Conservation (phyloP, 1,140 invertebrate species). For the Bombus sibiricus region DNA sequence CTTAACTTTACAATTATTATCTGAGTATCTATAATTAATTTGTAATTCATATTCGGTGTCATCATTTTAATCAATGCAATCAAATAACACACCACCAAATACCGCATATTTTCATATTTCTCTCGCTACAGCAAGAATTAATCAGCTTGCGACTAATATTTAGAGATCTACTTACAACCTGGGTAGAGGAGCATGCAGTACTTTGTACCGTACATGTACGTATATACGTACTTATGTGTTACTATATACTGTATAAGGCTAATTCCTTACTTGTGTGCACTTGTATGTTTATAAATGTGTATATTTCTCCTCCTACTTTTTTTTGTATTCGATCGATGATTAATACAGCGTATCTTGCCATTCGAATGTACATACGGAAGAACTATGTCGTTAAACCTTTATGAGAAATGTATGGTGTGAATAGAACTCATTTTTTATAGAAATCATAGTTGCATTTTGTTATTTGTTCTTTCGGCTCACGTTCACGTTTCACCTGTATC, state of each 20-base stretch:
- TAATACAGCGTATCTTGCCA: conserved; percentile 62
- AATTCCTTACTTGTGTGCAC: conserved; percentile 31
- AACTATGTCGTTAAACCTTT: conserved; percentile 50
- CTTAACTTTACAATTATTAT: neutral
- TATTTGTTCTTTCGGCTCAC: conserved; percentile 70
- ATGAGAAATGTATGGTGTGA: conserved; percentile 70
- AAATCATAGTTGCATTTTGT: conserved; percentile 77
- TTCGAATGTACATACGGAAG: conserved; percentile 49
- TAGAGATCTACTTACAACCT: conserved; percentile 78
- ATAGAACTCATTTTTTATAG: conserved; percentile 77
- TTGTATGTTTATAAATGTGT: conserved; percentile 61
- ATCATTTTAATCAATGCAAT: neutral
- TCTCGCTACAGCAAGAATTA: conserved; percentile 61
- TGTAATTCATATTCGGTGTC: neutral
- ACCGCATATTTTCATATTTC: conserved; percentile 23
- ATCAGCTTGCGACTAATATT: conserved; percentile 76
- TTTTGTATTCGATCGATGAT: conserved; percentile 42
- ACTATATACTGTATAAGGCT: conserved; percentile 44
- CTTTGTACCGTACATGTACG: conserved; percentile 62
- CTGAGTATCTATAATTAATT: neutral
- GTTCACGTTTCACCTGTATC: conserved; percentile 48
- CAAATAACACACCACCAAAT: neutral
- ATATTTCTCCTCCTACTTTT: conserved; percentile 43
- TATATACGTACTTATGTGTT: conserved; percentile 57
- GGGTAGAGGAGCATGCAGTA: conserved; percentile 73